phyloP scores from a whole-genome alignment of 2,113 vertebrate genomes.

The Xiphophorus maculatus region DNA sequence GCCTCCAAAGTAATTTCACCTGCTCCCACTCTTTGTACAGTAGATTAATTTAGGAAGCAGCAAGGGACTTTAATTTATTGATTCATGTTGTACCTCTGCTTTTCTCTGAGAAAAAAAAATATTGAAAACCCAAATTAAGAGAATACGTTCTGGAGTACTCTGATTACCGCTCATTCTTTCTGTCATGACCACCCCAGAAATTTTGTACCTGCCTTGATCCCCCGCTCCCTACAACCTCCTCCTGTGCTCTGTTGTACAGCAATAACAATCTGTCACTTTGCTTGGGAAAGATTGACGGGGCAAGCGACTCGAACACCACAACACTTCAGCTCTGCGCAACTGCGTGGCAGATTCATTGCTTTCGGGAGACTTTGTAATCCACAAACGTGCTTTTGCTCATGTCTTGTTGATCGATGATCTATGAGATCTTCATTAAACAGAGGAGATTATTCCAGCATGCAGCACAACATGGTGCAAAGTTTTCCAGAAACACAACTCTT shows the following conservation, averaged over 20 bases:
- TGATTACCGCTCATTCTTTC: not conserved
- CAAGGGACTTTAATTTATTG: constrained; percentile 72
- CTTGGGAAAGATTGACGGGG: constrained; percentile 29
- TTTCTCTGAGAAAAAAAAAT: not conserved
- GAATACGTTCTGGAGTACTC: not conserved
- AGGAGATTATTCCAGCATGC: constrained; percentile 55
- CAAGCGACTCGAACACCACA: constrained; percentile 23
- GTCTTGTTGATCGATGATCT: constrained; percentile 52
- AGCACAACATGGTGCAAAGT: constrained; percentile 52
- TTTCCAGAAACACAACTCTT: constrained; percentile 61
- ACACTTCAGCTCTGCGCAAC: constrained; percentile 6
- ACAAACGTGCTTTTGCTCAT: constrained; percentile 39
- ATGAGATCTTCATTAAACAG: constrained; percentile 57
- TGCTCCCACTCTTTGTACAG: constrained; percentile 24
- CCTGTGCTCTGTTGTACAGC: constrained; percentile 13
- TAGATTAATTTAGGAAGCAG: constrained; percentile 53
- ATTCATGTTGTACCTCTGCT: constrained; percentile 48
- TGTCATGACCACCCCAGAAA: not conserved
- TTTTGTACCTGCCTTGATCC: not conserved
- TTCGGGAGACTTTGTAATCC: constrained; percentile 42
- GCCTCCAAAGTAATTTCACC: constrained; percentile 58
- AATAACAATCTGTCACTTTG: constrained; percentile 23
- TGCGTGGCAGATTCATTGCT: constrained; percentile 29
- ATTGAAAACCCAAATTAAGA: not conserved
- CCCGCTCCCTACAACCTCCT: not conserved